Conservation (phyloP, 1,140 invertebrate genomes). For the Brachionus rubens region DNA sequence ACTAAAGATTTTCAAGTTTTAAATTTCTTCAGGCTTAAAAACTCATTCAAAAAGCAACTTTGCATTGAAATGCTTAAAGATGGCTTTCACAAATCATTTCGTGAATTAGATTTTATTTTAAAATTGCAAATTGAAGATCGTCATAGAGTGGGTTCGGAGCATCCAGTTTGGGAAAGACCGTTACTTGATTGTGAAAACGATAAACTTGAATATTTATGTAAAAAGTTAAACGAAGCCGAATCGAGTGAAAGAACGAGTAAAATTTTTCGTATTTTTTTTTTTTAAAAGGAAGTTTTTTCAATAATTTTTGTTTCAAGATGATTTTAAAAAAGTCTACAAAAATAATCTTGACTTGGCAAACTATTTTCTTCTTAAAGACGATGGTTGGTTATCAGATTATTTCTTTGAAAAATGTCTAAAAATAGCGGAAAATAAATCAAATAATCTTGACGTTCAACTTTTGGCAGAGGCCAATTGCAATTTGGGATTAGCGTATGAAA, state of each 20-base stretch:
- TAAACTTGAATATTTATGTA: conserved; percentile 43
- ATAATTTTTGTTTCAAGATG: background rate
- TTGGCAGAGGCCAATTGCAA: conserved; percentile 17
- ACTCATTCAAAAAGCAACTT: conserved; percentile 33
- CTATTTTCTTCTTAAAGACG: conserved; percentile 40
- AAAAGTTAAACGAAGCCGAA: conserved; percentile 36
- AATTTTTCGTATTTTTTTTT: background rate
- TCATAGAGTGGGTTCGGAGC: conserved; percentile 30
- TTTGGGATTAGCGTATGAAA: conserved; percentile 31
- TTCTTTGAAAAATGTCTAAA: conserved; percentile 37
- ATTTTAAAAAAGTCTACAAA: conserved; percentile 16
- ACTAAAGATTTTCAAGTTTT: too few species aligned
- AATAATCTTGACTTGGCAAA: conserved; percentile 13
- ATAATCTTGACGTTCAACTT: conserved; percentile 16
- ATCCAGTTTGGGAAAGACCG: conserved; percentile 36
- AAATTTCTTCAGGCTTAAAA: conserved; percentile 2
- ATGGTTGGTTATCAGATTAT: conserved; percentile 36
- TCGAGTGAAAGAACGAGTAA: conserved; percentile 2
- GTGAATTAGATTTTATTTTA: conserved; percentile 29
- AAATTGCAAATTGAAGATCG: conserved; percentile 37
- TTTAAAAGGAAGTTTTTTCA: background rate
- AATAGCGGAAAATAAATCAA: conserved; percentile 25
- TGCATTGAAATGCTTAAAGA: conserved; percentile 38
- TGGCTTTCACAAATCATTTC: conserved; percentile 44
- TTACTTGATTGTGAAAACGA: conserved; percentile 27